phyloP scores from a whole-genome alignment of 2,797 vertebrate genomes.

The Crenichthys baileyi region DNA sequence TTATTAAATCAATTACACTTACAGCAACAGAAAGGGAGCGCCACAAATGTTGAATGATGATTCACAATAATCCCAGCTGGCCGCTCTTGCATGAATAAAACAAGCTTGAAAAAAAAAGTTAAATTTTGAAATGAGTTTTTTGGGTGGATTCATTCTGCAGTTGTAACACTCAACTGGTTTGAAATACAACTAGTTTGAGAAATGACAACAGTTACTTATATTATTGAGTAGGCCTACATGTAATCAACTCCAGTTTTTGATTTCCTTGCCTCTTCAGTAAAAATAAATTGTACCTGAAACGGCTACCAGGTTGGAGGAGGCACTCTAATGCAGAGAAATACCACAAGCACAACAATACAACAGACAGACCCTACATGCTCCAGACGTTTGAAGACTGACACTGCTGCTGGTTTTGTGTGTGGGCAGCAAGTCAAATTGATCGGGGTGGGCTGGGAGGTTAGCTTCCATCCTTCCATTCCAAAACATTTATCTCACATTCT shows the following conservation, averaged over 20 bases:
- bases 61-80: neutral
- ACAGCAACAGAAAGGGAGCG: neutral
- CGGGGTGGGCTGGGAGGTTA: neutral
- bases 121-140: neutral
- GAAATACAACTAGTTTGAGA: too few relatives aligned
- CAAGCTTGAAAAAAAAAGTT: neutral
- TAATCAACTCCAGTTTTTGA: too few relatives aligned
- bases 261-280: neutral
- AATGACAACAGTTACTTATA: too few relatives aligned
- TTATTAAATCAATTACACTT: neutral
- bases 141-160: neutral
- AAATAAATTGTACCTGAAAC: neutral
- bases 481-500: neutral
- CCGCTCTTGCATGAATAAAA: neutral
- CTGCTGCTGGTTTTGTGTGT: slow-evolving; percentile 12
- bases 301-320: neutral
- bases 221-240: too few relatives aligned
- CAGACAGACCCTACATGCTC: neutral
- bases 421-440: slow-evolving; percentile 3
- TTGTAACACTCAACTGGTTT: too few relatives aligned
- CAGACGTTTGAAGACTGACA: neutral
- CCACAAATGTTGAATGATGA: neutral
- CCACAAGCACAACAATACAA: neutral
- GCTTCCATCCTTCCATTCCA: neutral
- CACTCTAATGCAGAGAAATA: neutral